These are phyloP conservation scores for Cromileptes altivelis DNA, from an alignment of 2,113 vertebrate species.

Conservation along the genomic window DNA sequence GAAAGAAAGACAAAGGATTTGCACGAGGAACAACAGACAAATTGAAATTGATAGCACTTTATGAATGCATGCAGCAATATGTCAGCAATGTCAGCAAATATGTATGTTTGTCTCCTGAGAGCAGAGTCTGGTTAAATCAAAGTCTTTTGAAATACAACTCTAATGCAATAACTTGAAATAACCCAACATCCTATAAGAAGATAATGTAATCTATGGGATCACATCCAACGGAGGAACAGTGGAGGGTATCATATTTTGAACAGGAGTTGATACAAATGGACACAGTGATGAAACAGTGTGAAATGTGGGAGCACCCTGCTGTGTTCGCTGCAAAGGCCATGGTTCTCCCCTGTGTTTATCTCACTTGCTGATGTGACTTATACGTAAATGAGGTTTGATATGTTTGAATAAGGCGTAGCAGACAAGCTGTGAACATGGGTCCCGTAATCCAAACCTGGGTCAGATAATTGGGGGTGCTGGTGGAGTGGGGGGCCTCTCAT, in stretches of 20 bases:
- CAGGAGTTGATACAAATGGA: slow-evolving; percentile 52
- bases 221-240: slow-evolving; percentile 17
- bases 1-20: too few species aligned
- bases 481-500: slow-evolving; percentile 1
- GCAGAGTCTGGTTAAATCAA: not conserved
- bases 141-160: slow-evolving; percentile 18
- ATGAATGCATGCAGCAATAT: not conserved
- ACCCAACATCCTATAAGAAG: not conserved
- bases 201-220: slow-evolving; percentile 44
- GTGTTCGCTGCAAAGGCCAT: slow-evolving; percentile 32
- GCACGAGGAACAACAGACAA: not conserved
- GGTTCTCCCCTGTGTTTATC: slow-evolving; percentile 40
- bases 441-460: slow-evolving; percentile 31
- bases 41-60: not conserved
- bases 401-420: slow-evolving; percentile 49
- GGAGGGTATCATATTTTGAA: slow-evolving; percentile 41
- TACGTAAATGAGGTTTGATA: slow-evolving; percentile 61
- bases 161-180: slow-evolving; percentile 65
- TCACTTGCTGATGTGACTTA: slow-evolving; percentile 29
- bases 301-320: slow-evolving; percentile 55
- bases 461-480: slow-evolving; percentile 26
- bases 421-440: slow-evolving; percentile 37
- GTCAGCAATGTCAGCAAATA: not conserved
- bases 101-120: not conserved
- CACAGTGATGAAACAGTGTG: slow-evolving; percentile 72